Conservation (phyloP, 2,797 vertebrate species). For the Odontamblyopus lacepedii region DNA sequence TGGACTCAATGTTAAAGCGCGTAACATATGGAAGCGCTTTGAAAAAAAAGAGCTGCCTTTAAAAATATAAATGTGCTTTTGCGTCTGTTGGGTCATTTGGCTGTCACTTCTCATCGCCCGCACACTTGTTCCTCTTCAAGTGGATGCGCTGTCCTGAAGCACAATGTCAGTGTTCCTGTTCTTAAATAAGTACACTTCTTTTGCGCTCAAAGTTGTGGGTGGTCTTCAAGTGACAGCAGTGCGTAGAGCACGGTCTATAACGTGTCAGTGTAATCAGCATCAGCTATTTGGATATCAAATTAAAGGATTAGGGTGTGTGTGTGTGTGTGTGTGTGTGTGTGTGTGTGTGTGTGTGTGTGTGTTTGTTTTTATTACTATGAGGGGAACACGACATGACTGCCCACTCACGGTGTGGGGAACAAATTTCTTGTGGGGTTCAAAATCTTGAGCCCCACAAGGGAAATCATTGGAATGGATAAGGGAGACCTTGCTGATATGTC, state of each 20-base stretch:
- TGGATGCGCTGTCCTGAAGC: slow-evolving; percentile 43
- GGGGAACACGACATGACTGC: no score
- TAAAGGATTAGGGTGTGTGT: slow-evolving; percentile 40
- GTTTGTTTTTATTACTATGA: no score
- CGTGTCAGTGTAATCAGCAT: slow-evolving; percentile 17
- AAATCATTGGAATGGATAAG: no score
- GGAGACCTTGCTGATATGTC: no score
- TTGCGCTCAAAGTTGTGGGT: slow-evolving; percentile 51
- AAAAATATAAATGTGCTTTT: slow-evolving; percentile 57
- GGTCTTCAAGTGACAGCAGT: slow-evolving; percentile 64
- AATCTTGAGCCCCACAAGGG: no score
- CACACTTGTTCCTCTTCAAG: slow-evolving; percentile 32
- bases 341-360: not conserved
- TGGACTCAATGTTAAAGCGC: slow-evolving; percentile 15
- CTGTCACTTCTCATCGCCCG: slow-evolving; percentile 63
- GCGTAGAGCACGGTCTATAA: slow-evolving; percentile 29
- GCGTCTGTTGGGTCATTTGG: slow-evolving; percentile 58
- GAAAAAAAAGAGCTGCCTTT: slow-evolving; percentile 32
- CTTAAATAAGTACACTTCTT: slow-evolving; percentile 41
- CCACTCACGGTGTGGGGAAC: no score
- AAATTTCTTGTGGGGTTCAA: no score
- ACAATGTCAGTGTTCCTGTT: slow-evolving; percentile 46
- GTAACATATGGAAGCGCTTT: slow-evolving; percentile 59
- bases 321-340: slow-evolving; percentile 2
- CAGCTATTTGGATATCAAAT: slow-evolving; percentile 16